Evolutionary conservation across 2,113 vertebrate genomes (phyloP).

Genomic region (Calypte anna): DNA sequence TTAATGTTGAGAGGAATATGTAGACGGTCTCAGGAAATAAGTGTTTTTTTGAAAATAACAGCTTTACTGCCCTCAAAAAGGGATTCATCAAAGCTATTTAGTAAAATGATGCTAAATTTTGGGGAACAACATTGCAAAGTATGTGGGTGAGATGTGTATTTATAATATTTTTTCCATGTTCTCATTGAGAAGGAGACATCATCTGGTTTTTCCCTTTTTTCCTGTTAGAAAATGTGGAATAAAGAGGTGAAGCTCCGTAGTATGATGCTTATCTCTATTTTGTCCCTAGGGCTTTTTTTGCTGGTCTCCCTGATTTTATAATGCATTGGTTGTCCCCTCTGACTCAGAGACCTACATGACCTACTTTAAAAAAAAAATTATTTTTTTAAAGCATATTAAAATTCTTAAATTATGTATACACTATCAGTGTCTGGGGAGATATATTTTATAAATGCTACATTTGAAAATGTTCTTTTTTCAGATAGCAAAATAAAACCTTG

Average conservation of each 20-base stretch:
- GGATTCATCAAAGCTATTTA: background rate
- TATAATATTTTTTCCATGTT: background rate
- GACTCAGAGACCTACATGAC: background rate
- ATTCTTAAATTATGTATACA: background rate
- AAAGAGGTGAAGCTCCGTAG: background rate
- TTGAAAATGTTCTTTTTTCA: background rate
- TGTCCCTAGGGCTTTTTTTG: background rate
- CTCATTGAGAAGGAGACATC: background rate
- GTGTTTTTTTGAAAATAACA: background rate
- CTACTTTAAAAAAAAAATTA: background rate
- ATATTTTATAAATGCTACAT: background rate
- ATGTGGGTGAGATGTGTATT: background rate
- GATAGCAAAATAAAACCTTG: background rate
- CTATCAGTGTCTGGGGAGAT: background rate
- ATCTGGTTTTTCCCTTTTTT: background rate
- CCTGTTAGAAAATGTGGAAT: background rate
- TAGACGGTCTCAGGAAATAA: background rate
- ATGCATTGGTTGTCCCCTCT: background rate
- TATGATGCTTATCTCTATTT: background rate
- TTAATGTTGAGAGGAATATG: background rate
- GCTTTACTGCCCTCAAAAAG: background rate
- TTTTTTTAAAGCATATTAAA: background rate
- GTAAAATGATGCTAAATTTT: background rate
- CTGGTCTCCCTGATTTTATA: background rate
- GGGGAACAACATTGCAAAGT: background rate